These are phyloP conservation scores for Branchinecta sandiegonensis DNA, from an alignment of 2,888 invertebrate genomes.

Conservation along the genomic window DNA sequence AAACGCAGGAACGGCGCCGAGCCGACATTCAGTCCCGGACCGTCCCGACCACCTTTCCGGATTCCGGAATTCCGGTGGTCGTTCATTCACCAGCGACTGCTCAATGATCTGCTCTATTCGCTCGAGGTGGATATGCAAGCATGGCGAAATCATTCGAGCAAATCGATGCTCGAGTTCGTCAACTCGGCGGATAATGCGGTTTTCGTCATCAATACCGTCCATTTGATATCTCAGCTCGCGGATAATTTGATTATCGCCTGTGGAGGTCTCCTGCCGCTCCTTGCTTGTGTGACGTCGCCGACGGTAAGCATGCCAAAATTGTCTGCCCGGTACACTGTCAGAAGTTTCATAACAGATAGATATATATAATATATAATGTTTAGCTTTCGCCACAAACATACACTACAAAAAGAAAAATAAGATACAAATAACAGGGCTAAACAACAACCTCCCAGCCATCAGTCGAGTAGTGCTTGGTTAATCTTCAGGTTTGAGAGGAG, in stretches of 20 bases:
- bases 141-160: conserved; percentile 78
- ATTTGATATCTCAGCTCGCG: conserved; percentile 93
- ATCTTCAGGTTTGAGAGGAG: too few species aligned
- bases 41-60: conserved; percentile 85
- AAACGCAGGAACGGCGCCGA: not conserved
- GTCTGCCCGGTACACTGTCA: too few species aligned
- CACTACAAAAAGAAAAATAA: too few species aligned
- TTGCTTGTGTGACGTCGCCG: conserved; percentile 96
- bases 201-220: conserved; percentile 98
- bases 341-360: too few species aligned
- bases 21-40: conserved; percentile 76
- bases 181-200: conserved; percentile 97
- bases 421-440: too few species aligned
- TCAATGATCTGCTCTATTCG: conserved; percentile 90
- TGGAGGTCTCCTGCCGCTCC: conserved; percentile 83
- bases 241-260: conserved; percentile 98
- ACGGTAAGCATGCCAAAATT: conserved; percentile 55
- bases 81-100: conserved; percentile 85
- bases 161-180: conserved; percentile 92
- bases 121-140: conserved; percentile 95
- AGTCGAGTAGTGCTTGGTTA: too few species aligned
- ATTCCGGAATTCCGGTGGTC: conserved; percentile 99
- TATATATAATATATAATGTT: too few species aligned
- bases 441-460: too few species aligned
- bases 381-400: too few species aligned